Base-by-base conservation (phyloP, 2,113 vertebrate genomes). In the Tonatia bakeri region DNA sequence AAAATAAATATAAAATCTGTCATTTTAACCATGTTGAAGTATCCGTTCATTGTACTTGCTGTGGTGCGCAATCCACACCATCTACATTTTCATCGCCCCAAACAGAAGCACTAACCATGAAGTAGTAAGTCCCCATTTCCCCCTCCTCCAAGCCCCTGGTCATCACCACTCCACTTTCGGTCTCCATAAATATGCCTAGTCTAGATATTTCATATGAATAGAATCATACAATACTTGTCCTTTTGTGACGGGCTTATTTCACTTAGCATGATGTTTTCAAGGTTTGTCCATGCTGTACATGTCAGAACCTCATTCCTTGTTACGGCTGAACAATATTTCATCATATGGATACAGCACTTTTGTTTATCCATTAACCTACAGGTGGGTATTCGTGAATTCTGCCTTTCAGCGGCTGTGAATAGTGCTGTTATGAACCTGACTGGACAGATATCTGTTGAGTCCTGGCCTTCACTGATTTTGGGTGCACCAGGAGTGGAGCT, bases 1-100 rank as follows among this genome's bases (percentile, higher is more conserved):
- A 96, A 85, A 76, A 36, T 61, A 87, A 82, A 87, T 72, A n/a
- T 75, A 85, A 94, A 95, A 79, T 50, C 13, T 91, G 24, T 67
- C 47, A 84, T 73, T 65, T 84, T 59, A 95, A 65, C 65, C 79
- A 69, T 73, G 61, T 31, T 31, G 11, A 64, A 64, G 26, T 31
- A 28, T 64, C 26, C 13, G 1, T 67, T 72, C 81, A 72, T 52
- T 64, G 61, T 38, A 86, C 19, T 70, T 40, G 85, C 11, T 50
- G 33, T 70, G 38, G 31, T 65, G 36, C 28, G 3, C 17, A 65
- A 80, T 13, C 16, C 77, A 56, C n/a, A 80, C 16, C 36, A 86
- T 43, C 43, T 52, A 56, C 73, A 20, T 89, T 28, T 72, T 80
- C 54, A 64, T 19, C 15, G 72, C 54, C 36, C 61, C 45, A 64